Evolutionary conservation across 2,888 invertebrate genomes (phyloP).

Genomic region (Mythimna ferrago): DNA sequence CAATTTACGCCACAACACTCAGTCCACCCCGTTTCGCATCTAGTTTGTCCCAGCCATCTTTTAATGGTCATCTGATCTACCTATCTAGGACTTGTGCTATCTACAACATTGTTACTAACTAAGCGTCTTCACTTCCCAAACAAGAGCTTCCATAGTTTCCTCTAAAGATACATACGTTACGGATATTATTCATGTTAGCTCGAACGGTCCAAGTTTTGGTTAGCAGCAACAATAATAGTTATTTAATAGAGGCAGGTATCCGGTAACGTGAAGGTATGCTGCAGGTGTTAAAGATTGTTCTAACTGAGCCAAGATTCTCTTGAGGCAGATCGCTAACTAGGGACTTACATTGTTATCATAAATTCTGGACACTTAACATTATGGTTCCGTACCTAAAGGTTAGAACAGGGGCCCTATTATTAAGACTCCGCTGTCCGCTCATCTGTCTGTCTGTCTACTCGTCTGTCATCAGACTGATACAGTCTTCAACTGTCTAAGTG

Average conservation of each 20-base stretch:
- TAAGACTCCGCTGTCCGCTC: too few species aligned
- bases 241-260: not conserved
- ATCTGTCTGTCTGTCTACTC: too few species aligned
- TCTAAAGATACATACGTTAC: not conserved
- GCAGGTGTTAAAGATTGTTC: not conserved
- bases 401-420: too few species aligned
- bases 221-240: conserved; percentile 14
- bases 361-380: not conserved
- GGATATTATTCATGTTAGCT: conserved; percentile 28
- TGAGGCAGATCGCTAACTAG: not conserved
- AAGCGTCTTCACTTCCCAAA: not conserved
- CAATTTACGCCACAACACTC: too few species aligned
- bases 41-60: too few species aligned
- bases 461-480: too few species aligned
- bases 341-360: not conserved
- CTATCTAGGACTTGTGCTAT: not conserved
- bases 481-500: too few species aligned
- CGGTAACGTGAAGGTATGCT: not conserved
- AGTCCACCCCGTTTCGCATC: too few species aligned
- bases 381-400: too few species aligned
- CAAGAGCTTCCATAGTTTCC: not conserved
- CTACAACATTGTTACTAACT: not conserved
- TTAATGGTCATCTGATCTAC: not conserved
- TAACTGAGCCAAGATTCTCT: not conserved
- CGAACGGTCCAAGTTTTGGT: conserved; percentile 10